These are phyloP conservation scores for Microcaecilia unicolor DNA, from an alignment of 2,797 vertebrate species.

Conservation along the genomic window DNA sequence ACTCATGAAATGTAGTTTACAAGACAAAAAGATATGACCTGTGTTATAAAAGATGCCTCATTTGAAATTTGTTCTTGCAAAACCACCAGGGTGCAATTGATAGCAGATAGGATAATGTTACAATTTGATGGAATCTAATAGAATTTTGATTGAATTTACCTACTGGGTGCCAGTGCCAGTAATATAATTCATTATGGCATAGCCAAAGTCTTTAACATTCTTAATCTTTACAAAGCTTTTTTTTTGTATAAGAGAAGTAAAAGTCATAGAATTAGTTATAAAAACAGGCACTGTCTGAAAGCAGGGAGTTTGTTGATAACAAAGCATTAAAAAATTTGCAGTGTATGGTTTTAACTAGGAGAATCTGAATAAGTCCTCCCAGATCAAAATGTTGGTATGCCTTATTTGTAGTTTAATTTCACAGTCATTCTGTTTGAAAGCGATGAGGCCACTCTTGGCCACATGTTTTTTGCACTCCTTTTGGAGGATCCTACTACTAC, in stretches of 20 bases:
- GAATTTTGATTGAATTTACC: neutral
- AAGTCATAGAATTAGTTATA: too few relatives aligned
- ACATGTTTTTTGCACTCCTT: too few relatives aligned
- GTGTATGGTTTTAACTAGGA: too few relatives aligned
- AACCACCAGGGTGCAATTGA: neutral
- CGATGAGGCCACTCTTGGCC: too few relatives aligned
- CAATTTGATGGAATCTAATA: neutral
- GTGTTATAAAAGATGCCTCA: neutral
- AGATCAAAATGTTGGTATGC: too few relatives aligned
- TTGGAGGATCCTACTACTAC: too few relatives aligned
- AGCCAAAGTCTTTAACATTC: neutral
- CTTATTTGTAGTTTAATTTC: too few relatives aligned
- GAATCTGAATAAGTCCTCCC: too few relatives aligned
- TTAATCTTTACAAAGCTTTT: slow-evolving; percentile 1
- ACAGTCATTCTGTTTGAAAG: too few relatives aligned
- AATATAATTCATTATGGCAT: neutral
- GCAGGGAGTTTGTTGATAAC: too few relatives aligned
- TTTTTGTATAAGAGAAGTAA: neutral
- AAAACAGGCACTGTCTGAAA: too few relatives aligned
- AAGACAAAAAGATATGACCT: slow-evolving; percentile 2
- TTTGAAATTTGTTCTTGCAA: slow-evolving; percentile 2
- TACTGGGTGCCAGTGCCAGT: slow-evolving; percentile 5
- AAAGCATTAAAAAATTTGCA: too few relatives aligned
- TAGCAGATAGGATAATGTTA: neutral
- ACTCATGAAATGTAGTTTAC: neutral